Evolutionary conservation across 2,888 invertebrate species (phyloP), one percentile per base, ranked within the genome.

Genomic region (Andricus curvator): DNA sequence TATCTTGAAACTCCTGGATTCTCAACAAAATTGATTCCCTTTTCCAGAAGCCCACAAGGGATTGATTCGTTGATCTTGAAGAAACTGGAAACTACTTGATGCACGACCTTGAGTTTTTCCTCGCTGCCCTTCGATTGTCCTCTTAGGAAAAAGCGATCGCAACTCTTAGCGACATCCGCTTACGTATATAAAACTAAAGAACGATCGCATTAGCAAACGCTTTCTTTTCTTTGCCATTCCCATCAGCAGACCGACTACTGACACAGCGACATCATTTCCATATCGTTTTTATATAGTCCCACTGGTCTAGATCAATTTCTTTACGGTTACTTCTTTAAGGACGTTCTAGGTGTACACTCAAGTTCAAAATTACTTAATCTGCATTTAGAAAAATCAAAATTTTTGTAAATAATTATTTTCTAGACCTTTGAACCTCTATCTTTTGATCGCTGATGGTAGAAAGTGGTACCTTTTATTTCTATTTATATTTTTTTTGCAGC

Each of bases 1-100:
- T 70, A 70, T 70, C 70, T 51, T 20, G 56, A 33, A 44, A 15
- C 13, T 56, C 13, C 20, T 56, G 5, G n/a, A 70, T 70, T 56
- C 74, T 56, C 56, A 74, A 20, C 33, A 51, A 74, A 74, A 70
- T 70, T 74, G 74, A 74, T 74, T 74, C 56, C 56, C n/a, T 74
- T 25, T 29, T 13, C 33, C 20, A 37, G 33, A n/a, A 74, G 48
- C n/a, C n/a, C n/a, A 4, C 20, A 56, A 33, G n/a, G 68, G 4
- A 1, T 74, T n/a, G n/a, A 11, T 74, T 17, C 56, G 56, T 22
- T 56, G 56, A 56, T 56, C 56, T 56, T 56, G n/a, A n/a, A 11
- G n/a, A 56, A 56, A 6, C 51, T 70, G 48, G 29, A 29, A 48
- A 33, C 29, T 33, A 74, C 33, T 74, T 56, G 74, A 74, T n/a